These are phyloP conservation scores for Rhagium mordax DNA, from an alignment of 2,888 invertebrate species.

Conservation along the genomic window DNA sequence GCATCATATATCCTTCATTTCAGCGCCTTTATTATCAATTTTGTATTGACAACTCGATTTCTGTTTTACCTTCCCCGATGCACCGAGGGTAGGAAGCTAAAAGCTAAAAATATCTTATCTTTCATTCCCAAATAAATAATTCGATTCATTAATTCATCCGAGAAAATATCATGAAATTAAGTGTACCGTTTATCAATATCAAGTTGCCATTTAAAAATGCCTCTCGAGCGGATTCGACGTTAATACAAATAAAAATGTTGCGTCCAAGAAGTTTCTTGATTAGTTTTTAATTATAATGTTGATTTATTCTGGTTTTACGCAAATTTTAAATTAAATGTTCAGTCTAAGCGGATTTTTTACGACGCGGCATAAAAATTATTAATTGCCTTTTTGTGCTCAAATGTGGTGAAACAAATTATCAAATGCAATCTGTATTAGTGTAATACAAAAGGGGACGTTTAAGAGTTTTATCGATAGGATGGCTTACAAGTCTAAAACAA, in stretches of 20 bases:
- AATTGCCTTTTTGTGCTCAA: slow-evolving; percentile 22
- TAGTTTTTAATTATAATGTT: slow-evolving; percentile 51
- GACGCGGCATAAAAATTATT: slow-evolving; percentile 33
- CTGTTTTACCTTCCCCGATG: too few relatives aligned
- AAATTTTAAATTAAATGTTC: slow-evolving; percentile 54
- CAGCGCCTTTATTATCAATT: too few relatives aligned
- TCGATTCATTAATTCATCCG: neutral
- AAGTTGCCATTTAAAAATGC: slow-evolving; percentile 44
- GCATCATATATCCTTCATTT: too few relatives aligned
- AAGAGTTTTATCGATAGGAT: neutral
- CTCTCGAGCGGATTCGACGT: slow-evolving; percentile 48
- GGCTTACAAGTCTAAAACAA: too few relatives aligned
- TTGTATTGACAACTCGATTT: too few relatives aligned
- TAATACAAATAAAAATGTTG: slow-evolving; percentile 51
- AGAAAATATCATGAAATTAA: neutral
- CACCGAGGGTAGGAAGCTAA: too few relatives aligned
- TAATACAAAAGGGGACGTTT: neutral
- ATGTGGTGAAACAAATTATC: slow-evolving; percentile 21
- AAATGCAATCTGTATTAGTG: slow-evolving; percentile 12
- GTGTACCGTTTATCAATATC: slow-evolving; percentile 40
- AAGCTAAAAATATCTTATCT: too few relatives aligned
- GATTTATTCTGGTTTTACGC: slow-evolving; percentile 55
- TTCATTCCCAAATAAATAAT: neutral
- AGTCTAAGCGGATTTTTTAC: slow-evolving; percentile 40
- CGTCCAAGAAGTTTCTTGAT: slow-evolving; percentile 51